phyloP scores from a whole-genome alignment of 2,888 invertebrate species.

The Ennomos quercinarius region DNA sequence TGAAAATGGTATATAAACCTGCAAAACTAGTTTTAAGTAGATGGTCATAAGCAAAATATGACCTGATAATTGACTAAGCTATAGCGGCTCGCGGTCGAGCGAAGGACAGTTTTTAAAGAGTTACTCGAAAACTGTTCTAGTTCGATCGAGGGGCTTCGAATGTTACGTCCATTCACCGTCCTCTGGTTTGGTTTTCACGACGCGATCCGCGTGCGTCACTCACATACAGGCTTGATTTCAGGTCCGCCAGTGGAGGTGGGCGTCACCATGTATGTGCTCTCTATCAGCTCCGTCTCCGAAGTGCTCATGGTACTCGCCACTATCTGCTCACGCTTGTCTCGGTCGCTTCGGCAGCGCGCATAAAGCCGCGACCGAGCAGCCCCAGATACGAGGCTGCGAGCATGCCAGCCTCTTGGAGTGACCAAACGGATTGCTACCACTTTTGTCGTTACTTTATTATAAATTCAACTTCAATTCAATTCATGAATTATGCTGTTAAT shows the following conservation, averaged over 20 bases:
- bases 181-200: constrained; percentile 79
- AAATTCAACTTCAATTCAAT: constrained; percentile 3
- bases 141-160: constrained; percentile 59
- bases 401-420: constrained; percentile 82
- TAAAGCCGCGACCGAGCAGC: constrained; percentile 82
- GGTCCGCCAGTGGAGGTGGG: constrained; percentile 98
- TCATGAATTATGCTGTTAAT: no score
- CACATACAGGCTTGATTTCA: constrained; percentile 88
- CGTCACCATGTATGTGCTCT: constrained; percentile 99
- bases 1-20: constrained; percentile 89
- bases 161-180: constrained; percentile 59
- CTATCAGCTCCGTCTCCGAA: constrained; percentile 99
- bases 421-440: constrained; percentile 72
- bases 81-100: constrained; percentile 58
- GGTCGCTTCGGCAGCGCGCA: constrained; percentile 64
- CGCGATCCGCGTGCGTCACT: constrained; percentile 69
- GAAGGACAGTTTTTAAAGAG: constrained; percentile 33
- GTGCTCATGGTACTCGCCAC: constrained; percentile 95
- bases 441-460: constrained; percentile 69
- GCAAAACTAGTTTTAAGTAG: constrained; percentile 64
- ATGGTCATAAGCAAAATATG: constrained; percentile 54
- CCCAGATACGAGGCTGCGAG: constrained; percentile 85
- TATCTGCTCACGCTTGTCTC: constrained; percentile 81
- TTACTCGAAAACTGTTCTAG: constrained; percentile 28
- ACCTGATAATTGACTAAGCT: constrained; percentile 48